Evolutionary conservation across 2,113 vertebrate genomes (phyloP), one percentile per base, ranked within the genome.

Genomic region (Lophura nycthemera): DNA sequence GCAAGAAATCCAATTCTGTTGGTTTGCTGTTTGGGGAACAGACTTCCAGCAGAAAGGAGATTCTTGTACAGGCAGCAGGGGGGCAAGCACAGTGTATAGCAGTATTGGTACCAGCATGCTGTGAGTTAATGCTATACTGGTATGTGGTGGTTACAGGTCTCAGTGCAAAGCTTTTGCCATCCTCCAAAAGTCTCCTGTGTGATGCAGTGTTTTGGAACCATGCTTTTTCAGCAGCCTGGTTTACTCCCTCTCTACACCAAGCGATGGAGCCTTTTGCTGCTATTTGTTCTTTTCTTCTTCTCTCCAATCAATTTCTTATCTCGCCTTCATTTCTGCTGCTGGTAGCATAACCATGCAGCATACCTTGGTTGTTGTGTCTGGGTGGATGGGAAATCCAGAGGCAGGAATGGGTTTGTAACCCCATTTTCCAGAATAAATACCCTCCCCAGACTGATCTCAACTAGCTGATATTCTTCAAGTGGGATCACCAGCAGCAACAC

Each of bases 121-220:
- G 50, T 42, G 30, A 63, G 52, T n/a, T 45, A 30, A 66, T 3
- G 3, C 27, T 76, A 8, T 4, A 1, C 20, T 59, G 42, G 13
- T 63, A 42, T 40, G 3, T 42, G 42, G 34, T 4, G 32, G 34
- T 18, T 72, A 36, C 36, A 57, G 32, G 45, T 27, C 27, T 29
- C 56, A 20, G 64, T 42, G 32, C 22, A 60, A 64, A 69, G n/a
- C 21, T 74, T 30, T 78, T 47, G 8, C 32, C 1, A 0, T 43
- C 27, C n/a, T 76, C 29, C 36, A 40, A n/a, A 67, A 0, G 0
- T 7, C 29, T 50, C 38, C 22, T 40, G 11, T 15, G 30, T 0
- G 2, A n/a, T 57, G n/a, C 24, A 42, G 15, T 8, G 27, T 48
- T 5, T 57, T 45, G 64, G 45, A 34, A 29, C 65, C 47, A 52